These are phyloP conservation scores for Tetrax tetrax DNA, from an alignment of 2,113 vertebrate species.

Conservation along the genomic window DNA sequence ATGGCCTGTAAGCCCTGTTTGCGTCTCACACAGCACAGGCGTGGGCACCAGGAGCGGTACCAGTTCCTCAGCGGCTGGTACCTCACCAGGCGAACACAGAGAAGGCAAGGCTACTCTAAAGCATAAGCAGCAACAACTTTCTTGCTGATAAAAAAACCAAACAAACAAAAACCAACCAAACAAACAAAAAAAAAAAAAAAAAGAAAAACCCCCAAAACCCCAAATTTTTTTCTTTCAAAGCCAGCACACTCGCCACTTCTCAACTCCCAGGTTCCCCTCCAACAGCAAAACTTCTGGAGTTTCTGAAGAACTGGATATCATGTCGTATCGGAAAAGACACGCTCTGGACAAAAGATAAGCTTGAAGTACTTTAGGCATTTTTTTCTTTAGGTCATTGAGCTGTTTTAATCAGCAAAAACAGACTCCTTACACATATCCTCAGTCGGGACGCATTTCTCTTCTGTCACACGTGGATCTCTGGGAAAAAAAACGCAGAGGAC, in stretches of 20 bases:
- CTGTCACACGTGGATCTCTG: accelerated
- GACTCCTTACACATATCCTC: not conserved
- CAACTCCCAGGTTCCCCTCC: not conserved
- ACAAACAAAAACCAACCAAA: no score
- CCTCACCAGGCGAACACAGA: not conserved
- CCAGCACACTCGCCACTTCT: not conserved
- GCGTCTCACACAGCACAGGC: accelerated
- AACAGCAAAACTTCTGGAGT: not conserved
- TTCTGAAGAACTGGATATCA: not conserved
- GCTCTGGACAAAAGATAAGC: not conserved
- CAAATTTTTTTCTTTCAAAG: not conserved
- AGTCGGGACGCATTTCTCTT: accelerated
- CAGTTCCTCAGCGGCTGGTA: not conserved
- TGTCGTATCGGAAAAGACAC: accelerated
- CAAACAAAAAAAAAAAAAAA: not conserved
- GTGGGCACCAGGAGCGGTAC: accelerated
- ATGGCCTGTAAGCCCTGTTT: not conserved
- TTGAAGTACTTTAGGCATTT: not conserved
- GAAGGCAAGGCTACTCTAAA: not conserved
- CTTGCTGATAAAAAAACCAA: not conserved
- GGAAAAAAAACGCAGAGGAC: not conserved
- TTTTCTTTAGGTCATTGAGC: not conserved
- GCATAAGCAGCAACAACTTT: not conserved
- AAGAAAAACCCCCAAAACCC: no score
- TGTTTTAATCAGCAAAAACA: not conserved